Conservation (phyloP, 1,140 invertebrate genomes). For the Mactra quadrangularis region DNA sequence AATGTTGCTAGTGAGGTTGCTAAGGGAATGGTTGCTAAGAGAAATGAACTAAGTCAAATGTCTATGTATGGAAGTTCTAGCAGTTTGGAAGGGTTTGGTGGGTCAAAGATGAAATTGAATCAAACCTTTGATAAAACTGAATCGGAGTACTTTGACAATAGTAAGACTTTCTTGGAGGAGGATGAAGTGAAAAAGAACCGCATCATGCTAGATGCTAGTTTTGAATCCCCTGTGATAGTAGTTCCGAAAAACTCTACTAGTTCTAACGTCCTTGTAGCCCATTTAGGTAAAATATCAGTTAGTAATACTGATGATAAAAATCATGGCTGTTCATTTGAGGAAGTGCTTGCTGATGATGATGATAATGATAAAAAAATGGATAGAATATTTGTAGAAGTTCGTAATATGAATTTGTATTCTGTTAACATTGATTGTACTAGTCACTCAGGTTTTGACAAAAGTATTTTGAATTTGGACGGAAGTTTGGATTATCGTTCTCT, state of each 20-base stretch:
- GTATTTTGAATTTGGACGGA: conserved; percentile 19
- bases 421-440: conserved; percentile 86
- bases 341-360: conserved; percentile 20
- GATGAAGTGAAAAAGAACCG: conserved; percentile 47
- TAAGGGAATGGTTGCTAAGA: conserved; percentile 89
- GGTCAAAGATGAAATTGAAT: conserved; percentile 35
- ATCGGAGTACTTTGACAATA: conserved; percentile 50
- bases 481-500: conserved; percentile 32
- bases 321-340: conserved; percentile 42
- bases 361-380: conserved; percentile 46
- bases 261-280: conserved; percentile 94
- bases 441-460: not conserved
- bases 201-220: conserved; percentile 87
- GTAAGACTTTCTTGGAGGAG: conserved; percentile 3
- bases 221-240: conserved; percentile 95
- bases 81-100: conserved; percentile 55
- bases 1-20: conserved; percentile 97
- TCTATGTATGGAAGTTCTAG: conserved; percentile 56
- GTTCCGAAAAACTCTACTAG: conserved; percentile 91
- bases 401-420: conserved; percentile 95
- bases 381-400: conserved; percentile 86
- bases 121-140: conserved; percentile 53
- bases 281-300: conserved; percentile 94
- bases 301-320: conserved; percentile 71
- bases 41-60: conserved; percentile 30